A percentile compares a stretch with the other conserved stretches of the same genome.
Evolutionary conservation across 2,113 vertebrate genomes (phyloP).

Genomic region (Penelope pileata): DNA sequence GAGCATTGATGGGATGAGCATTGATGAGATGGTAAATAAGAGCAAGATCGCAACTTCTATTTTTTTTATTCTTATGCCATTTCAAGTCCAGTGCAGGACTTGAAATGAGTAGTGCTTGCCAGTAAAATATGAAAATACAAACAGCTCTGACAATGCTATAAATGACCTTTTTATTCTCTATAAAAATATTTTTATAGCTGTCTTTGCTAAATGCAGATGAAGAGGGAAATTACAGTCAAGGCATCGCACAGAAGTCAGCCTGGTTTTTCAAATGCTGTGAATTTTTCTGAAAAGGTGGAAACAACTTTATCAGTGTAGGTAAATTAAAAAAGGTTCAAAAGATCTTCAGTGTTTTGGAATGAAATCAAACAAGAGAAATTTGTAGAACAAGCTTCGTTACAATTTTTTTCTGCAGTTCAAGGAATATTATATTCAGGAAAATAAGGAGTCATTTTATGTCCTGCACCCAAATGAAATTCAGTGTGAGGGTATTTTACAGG

Average conservation of each 20-base stretch:
- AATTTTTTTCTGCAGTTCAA: neutral
- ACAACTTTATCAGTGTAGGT: neutral
- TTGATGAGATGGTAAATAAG: neutral
- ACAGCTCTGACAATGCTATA: neutral
- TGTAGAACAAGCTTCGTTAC: neutral
- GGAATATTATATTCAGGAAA: neutral
- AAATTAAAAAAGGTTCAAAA: slow-evolving; percentile 4
- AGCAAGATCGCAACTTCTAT: neutral
- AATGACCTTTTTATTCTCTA: neutral
- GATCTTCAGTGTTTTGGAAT: neutral
- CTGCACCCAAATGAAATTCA: neutral
- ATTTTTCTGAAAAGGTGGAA: neutral
- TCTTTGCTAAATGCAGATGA: neutral
- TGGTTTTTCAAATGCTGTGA: neutral
- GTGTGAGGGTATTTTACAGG: neutral
- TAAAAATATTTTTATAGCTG: neutral
- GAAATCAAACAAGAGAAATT: neutral
- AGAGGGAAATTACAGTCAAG: neutral
- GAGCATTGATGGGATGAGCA: neutral
- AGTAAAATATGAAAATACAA: neutral
- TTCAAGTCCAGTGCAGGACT: neutral
- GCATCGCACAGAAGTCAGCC: neutral
- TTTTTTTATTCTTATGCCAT: neutral
- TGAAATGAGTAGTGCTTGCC: neutral
- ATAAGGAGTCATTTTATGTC: neutral